Base-by-base conservation (phyloP, 2,113 vertebrate genomes). In the Aleadryas rufinucha region DNA sequence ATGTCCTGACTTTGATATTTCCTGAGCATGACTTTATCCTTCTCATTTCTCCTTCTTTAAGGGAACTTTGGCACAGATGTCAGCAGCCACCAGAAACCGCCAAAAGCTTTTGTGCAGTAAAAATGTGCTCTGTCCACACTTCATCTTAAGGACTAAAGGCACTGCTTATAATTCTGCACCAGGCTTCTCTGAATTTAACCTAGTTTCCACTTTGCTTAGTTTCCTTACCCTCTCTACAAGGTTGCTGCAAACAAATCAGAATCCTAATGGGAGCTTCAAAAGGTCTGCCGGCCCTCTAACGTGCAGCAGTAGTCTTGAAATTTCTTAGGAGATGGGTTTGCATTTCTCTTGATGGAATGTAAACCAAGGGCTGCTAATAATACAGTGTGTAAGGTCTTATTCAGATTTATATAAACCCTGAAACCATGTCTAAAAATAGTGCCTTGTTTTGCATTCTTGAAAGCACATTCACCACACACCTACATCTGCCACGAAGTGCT, bases 141-240 rank as follows among this genome's bases (percentile, higher is more conserved):
- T 88, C 68, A 45, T 96, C 84, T 50, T 65, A 30, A 84, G 65
- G n/a, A 92, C 90, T 88, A 75, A 96, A 92, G 71, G 37, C 80
- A n/a, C 92, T 93, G 83, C 65, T 96, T 96, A 69, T 92, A 82
- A 95, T 97, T 96, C 94, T 94, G 84, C 57, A 69, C 86, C 80
- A 92, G 72, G 13, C 91, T 95, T 85, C 84, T 85, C 80, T 17
- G 11, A 41, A 69, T 95, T 96, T 93, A 96, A 89, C 86, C 69
- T 90, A 84, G 57, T 92, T 97, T 95, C 41, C 31, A 31, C 90
- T 96, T 87, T 70, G 45, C 74, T 77, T 63, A 31, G 24, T 88
- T 93, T 75, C 31, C 31, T 90, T 68, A 71, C 50, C 18, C n/a
- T 79, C 37, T 78, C 35, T 78, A 45, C 27, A 60, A 63, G 75